A percentile compares a stretch with the other conserved stretches of the same genome.
These are phyloP conservation scores for Butorides virescens DNA, from an alignment of 2,113 vertebrate species.

Conservation along the genomic window DNA sequence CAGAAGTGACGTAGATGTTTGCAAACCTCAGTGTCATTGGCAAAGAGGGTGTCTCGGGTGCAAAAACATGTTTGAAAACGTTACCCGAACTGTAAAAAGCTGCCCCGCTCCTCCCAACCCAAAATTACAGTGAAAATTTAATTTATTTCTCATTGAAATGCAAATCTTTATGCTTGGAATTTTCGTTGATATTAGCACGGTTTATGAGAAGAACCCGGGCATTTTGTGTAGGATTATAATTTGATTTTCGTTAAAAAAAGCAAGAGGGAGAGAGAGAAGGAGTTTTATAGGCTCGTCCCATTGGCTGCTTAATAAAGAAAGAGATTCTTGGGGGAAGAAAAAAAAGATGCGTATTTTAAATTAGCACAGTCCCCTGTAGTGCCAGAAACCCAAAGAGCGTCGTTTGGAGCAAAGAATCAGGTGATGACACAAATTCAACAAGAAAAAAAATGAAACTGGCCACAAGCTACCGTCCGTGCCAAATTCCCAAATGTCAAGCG, in stretches of 20 bases:
- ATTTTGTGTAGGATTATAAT: background rate
- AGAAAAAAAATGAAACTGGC: conserved; percentile 25
- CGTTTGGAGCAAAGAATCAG: conserved; percentile 25
- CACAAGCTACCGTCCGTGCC: background rate
- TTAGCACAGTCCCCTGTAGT: conserved; percentile 25
- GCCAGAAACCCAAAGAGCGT: conserved; percentile 34
- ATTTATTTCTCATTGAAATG: conserved; percentile 62
- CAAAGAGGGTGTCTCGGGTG: background rate
- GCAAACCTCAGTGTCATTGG: background rate
- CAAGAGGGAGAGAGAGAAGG: background rate
- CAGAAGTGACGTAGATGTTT: background rate
- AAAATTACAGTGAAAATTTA: conserved; percentile 34
- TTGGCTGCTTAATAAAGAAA: background rate
- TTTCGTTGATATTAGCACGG: background rate
- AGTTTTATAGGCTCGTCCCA: background rate
- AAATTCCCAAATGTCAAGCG: conserved; percentile 57
- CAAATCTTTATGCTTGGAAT: conserved; percentile 28
- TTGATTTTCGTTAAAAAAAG: background rate
- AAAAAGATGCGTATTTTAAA: conserved; percentile 20
- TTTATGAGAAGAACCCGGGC: background rate
- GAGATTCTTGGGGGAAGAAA: background rate
- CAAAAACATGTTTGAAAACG: conserved; percentile 15
- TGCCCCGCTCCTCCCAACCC: background rate
- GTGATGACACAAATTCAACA: conserved; percentile 51
- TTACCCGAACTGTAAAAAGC: background rate